Evolutionary conservation across 2,113 vertebrate genomes (phyloP), one percentile per base, ranked within the genome.

Genomic region (Pardalotus punctatus): DNA sequence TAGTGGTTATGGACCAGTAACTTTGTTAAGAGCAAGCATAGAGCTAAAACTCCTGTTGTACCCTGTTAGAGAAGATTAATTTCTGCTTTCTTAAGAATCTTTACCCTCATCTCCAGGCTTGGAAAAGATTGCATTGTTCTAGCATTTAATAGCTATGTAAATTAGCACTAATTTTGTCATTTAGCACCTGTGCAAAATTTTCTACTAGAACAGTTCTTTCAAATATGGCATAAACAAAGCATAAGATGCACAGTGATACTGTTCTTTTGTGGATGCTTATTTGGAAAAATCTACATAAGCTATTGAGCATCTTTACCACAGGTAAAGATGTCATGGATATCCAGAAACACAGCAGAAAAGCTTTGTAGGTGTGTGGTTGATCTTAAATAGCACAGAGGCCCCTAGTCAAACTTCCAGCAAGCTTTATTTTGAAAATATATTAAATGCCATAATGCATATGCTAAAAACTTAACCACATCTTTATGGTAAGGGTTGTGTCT

Each of bases 121-220:
- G 73, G 71, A 88, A 95, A 90, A 93, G 67, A 93, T 80, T 73
- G 66, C 83, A 82, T 96, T 96, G 93, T 95, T 96, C 85, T 88
- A 83, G 85, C 42, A 64, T 90, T 92, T 94, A 88, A 91, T 86
- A 81, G 77, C 89, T 96, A 96, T 92, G 88, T 93, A 95, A 93
- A 94, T 93, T 77, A 91, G 76, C 23, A 81, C 53, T 94, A 65
- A 92, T 94, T 94, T 90, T 94, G 60, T 94, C 80, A 88, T 77
- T 89, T 95, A 93, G 53, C 80, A 93, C 96, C 94, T 94, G 92
- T 92, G 89, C 20, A 12, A 79, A 74, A 90, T 92, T 88, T 96
- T 92, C 85, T 88, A 33, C 60, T 64, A 23, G 24, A 93, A 74
- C 36, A 76, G 45, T 86, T 92, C 60, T 93, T 93, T 86, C 92